Base-by-base conservation (phyloP, 1,140 invertebrate genomes). In the Ostrea denselamellosa region DNA sequence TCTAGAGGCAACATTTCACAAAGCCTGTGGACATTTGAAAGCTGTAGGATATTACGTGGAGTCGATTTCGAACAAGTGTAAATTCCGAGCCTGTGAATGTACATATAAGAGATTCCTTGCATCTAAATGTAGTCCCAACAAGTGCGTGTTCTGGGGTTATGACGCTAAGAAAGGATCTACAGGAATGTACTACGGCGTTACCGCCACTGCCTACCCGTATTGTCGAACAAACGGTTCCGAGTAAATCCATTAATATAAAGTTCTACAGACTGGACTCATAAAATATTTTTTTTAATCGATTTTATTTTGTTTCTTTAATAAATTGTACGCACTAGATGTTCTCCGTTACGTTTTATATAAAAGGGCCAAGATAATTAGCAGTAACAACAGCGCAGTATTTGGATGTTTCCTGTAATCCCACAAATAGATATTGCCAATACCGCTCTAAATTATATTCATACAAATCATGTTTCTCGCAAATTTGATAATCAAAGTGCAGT, bases 101-200 rank as follows among this genome's bases (percentile, higher is more conserved):
- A 71, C 68, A 22, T 71, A 14, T 25, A 71, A 71, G 68, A 71
- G 28, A 28, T 71, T 71, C 28, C 25, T 71, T 22, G 68, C 68
- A 12, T 71, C 68, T 12, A 71, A 71, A 71, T 71, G 68, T 34
- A 71, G 68, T 25, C 68, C 22, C 28, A 34, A 22, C 68, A 71
- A 71, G 68, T 71, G 68, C 28, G 68, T 71, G 68, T 71, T 28
- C 68, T 71, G 68, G 68, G 68, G 68, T 3, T 71, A 28, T 25
- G 68, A 71, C 28, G 28, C 68, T 12, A 71, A 8, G 14, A 17
- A 71, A 71, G 22, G 28, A 5, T 22, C 68, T 28, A 17, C 2
- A 0, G 68, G 68, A 14, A 71, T 25, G 28, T 71, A 71, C 68
- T 71, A 28, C 22, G 68, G 68, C 9, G 25, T 71, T 8, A 71